These are phyloP conservation scores for Zapornia atra DNA, from an alignment of 2,113 vertebrate species.

Conservation along the genomic window DNA sequence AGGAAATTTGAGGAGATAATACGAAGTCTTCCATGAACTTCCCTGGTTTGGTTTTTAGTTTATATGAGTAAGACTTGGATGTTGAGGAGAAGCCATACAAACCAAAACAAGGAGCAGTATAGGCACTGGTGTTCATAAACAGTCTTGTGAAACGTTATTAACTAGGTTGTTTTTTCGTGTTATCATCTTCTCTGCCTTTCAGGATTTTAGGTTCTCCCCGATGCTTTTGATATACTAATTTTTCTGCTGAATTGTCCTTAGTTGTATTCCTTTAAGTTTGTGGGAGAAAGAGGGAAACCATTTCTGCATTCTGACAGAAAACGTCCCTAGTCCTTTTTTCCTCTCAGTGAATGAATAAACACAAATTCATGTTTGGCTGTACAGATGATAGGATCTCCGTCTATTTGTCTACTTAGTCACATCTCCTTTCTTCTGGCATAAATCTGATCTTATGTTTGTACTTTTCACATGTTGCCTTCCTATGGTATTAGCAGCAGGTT, in stretches of 20 bases:
- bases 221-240: not conserved
- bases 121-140: not conserved
- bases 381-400: not conserved
- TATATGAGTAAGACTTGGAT: not conserved
- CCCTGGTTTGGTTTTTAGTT: not conserved
- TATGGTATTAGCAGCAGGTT: conserved; percentile 36
- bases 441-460: conserved; percentile 30
- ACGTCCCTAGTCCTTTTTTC: not conserved
- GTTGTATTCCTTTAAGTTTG: not conserved
- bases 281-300: not conserved
- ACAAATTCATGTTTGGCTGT: not conserved
- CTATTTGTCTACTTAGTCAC: not conserved
- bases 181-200: not conserved
- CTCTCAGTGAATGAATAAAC: not conserved
- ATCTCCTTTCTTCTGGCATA: not conserved
- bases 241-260: not conserved
- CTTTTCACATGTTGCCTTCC: conserved; percentile 32
- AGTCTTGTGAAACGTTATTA: not conserved
- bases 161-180: not conserved
- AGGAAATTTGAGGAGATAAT: not conserved
- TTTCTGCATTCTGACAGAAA: not conserved
- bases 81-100: not conserved
- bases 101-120: not conserved
- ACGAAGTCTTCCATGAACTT: not conserved
- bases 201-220: not conserved